These are phyloP conservation scores for Zaprionus davidi DNA, from an alignment of 1,140 invertebrate species.

Conservation along the genomic window DNA sequence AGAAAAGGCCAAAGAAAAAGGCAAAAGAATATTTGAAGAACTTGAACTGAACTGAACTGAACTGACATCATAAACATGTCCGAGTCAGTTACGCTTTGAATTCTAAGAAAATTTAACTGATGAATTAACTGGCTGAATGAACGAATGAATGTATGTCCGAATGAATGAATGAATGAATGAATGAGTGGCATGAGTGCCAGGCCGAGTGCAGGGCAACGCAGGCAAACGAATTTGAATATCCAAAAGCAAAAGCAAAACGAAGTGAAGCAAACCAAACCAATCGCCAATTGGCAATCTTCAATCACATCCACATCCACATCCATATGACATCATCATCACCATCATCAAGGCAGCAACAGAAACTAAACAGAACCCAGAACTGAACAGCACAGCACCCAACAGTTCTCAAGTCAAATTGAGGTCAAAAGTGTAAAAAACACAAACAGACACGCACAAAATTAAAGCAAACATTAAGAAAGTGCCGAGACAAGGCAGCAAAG, in stretches of 20 bases:
- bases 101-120: constrained; percentile 32
- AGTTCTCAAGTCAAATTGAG: constrained; percentile 50
- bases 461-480: constrained; percentile 72
- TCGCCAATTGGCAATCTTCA: constrained; percentile 11
- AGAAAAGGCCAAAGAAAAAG: not conserved
- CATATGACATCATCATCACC: constrained; percentile 61
- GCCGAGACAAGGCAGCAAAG: constrained; percentile 34
- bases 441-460: constrained; percentile 50
- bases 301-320: constrained; percentile 34
- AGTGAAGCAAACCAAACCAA: constrained; percentile 6
- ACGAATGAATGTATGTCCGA: not conserved
- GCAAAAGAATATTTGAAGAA: constrained; percentile 19
- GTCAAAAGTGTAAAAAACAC: constrained; percentile 69
- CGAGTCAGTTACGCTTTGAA: constrained; percentile 35
- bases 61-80: constrained; percentile 51
- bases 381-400: constrained; percentile 7
- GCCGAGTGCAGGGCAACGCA: not conserved
- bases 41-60: not conserved
- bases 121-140: constrained; percentile 10
- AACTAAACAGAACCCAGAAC: constrained; percentile 55
- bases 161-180: constrained; percentile 10
- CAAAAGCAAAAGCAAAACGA: not conserved
- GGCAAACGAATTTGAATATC: constrained; percentile 39
- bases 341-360: constrained; percentile 18
- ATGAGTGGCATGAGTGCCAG: too few relatives aligned